Evolutionary conservation across 2,888 invertebrate species (phyloP), one percentile per base, ranked within the genome.

Genomic region (Steinernema scapterisci): DNA sequence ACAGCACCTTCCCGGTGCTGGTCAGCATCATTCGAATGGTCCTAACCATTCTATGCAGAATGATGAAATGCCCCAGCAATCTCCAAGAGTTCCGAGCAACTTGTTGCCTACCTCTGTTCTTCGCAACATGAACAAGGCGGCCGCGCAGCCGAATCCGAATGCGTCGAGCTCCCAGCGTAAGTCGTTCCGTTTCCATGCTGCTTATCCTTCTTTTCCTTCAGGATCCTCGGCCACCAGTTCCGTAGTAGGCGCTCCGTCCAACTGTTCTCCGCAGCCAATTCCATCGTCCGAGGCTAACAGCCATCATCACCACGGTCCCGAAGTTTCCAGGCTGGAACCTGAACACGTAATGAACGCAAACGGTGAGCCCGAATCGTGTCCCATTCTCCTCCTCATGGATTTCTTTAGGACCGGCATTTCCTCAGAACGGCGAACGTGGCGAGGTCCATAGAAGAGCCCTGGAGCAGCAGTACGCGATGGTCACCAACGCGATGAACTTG

Each of bases 61-160:
- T 63, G 63, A 63, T 27, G 63, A 63, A 31, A 31, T 25, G 21
- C 63, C 63, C 63, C 63, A 63, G 38, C 63, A 63, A 16, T 63
- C 63, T 6, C 16, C 63, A 1, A 63, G 27, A 63, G 63, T 63
- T 3, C 63, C 63, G 1, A 63, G 25, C 31, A 63, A 27, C 19
- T 31, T 63, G 23, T 16, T 83, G 31, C 83, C 83, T 0, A 78
- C 83, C 3, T 81, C 81, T 7, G 83, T 83, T 16, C 83, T 82
- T 71, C 78, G 80, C 0, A 78, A 79, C 45, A 73, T 82, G 77
- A 77, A 76, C 43, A 83, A 81, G 74, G 74, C 74, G 13, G 75
- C 74, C 13, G 75, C 74, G 13, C 63, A 63, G 23, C 63, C 63
- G 31, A 25, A 7, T 27, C 63, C 27, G 13, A 23, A 63, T 11